phyloP scores from a whole-genome alignment of 1,140 invertebrate species.

The Steinernema khuongi region DNA sequence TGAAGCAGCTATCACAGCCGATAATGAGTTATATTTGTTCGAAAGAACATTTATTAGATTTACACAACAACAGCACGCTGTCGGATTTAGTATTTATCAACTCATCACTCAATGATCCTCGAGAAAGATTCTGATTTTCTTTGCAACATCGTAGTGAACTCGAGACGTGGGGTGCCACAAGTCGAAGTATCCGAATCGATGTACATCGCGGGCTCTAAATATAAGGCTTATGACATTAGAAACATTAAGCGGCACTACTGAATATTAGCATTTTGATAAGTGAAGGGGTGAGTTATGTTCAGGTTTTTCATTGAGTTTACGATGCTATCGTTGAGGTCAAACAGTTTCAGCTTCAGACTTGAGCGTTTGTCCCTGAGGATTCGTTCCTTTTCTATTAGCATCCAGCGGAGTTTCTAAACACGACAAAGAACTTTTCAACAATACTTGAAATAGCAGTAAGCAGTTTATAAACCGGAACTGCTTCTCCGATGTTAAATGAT shows the following conservation, averaged over 20 bases:
- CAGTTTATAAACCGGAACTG: background rate
- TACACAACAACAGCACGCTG: too few species aligned
- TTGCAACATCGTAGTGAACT: background rate
- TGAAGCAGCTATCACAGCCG: too few species aligned
- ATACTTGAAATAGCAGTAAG: too few species aligned
- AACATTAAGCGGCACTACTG: background rate
- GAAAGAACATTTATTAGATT: too few species aligned
- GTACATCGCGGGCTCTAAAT: background rate
- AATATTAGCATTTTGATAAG: slow-evolving; percentile 30
- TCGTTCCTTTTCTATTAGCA: slow-evolving; percentile 1
- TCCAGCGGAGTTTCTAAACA: slow-evolving; percentile 25
- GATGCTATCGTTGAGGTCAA: slow-evolving; percentile 36
- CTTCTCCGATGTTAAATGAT: background rate
- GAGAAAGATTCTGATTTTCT: background rate
- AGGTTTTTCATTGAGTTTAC: slow-evolving; percentile 32
- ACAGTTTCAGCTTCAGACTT: slow-evolving; percentile 17
- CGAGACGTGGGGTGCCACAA: slow-evolving; percentile 3
- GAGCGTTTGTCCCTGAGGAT: background rate
- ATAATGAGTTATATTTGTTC: too few species aligned
- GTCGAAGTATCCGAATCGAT: background rate
- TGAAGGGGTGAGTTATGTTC: slow-evolving; percentile 37
- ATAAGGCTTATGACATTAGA: background rate
- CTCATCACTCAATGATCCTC: background rate
- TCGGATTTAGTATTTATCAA: too few species aligned
- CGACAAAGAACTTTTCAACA: background rate